These are phyloP conservation scores for Nanorana parkeri DNA, from an alignment of 2,113 vertebrate species.

Conservation along the genomic window DNA sequence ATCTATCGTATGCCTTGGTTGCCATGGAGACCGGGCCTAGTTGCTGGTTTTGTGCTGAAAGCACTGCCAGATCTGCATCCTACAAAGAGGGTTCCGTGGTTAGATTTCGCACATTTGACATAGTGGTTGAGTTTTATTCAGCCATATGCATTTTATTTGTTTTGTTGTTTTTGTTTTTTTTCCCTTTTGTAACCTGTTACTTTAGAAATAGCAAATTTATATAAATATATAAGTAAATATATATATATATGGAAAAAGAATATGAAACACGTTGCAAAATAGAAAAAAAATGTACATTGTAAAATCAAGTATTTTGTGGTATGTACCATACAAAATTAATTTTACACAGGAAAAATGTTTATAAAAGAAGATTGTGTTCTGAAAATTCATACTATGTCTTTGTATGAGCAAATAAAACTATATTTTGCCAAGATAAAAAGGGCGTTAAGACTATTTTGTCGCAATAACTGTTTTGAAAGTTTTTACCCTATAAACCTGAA, in stretches of 20 bases:
- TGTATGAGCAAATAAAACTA: conserved; percentile 98
- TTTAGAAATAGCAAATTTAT: conserved; percentile 82
- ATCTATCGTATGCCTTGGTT: background rate
- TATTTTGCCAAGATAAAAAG: conserved; percentile 87
- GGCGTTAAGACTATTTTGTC: background rate
- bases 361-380: conserved; percentile 92
- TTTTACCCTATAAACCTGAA: background rate
- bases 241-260: conserved; percentile 62
- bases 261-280: conserved; percentile 63
- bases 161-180: conserved; percentile 43
- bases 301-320: conserved; percentile 94
- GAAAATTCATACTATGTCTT: conserved; percentile 96
- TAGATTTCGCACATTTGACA: conserved; percentile 31
- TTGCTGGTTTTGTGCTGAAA: background rate
- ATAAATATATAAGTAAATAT: conserved; percentile 63
- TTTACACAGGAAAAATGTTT: conserved; percentile 95
- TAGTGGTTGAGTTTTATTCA: conserved; percentile 90
- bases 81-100: conserved; percentile 34
- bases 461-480: background rate
- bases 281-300: conserved; percentile 66
- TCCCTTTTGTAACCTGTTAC: conserved; percentile 80
- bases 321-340: conserved; percentile 91
- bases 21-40: conserved; percentile 14
- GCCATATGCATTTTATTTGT: conserved; percentile 70
- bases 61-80: conserved; percentile 38